Conservation (phyloP, 2,113 vertebrate species). For the Piprites chloris region DNA sequence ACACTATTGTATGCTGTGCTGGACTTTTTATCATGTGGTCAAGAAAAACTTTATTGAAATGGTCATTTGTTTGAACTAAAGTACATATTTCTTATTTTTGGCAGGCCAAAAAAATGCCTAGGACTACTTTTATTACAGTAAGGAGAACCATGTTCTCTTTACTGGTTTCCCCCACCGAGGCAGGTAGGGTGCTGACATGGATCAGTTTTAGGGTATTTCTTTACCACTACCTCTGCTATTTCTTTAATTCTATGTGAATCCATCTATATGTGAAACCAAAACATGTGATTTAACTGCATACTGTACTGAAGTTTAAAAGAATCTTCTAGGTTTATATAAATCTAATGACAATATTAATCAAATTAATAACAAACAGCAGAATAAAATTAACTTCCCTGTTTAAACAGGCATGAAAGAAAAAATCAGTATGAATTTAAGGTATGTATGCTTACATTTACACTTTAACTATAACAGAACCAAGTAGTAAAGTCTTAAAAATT, state of each 20-base stretch:
- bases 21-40: not conserved
- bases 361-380: not conserved
- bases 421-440: not conserved
- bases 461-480: not conserved
- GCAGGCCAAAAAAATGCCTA: not conserved
- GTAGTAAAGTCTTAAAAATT: not conserved
- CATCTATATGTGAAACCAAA: not conserved
- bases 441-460: not conserved
- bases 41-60: not conserved
- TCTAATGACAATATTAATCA: not conserved
- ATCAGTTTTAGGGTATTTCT: not conserved
- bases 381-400: not conserved
- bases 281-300: not conserved
- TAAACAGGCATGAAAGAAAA: not conserved
- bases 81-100: not conserved
- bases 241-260: not conserved
- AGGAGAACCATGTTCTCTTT: not conserved
- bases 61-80: not conserved
- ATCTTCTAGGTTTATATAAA: not conserved
- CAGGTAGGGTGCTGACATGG: not conserved
- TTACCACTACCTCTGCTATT: not conserved
- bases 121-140: not conserved
- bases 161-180: not conserved
- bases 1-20: fast-evolving
- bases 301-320: not conserved